A percentile compares a stretch with the other conserved stretches of the same genome.
These are phyloP conservation scores for Elanoides forficatus DNA, from an alignment of 2,113 vertebrate species.

Conservation along the genomic window DNA sequence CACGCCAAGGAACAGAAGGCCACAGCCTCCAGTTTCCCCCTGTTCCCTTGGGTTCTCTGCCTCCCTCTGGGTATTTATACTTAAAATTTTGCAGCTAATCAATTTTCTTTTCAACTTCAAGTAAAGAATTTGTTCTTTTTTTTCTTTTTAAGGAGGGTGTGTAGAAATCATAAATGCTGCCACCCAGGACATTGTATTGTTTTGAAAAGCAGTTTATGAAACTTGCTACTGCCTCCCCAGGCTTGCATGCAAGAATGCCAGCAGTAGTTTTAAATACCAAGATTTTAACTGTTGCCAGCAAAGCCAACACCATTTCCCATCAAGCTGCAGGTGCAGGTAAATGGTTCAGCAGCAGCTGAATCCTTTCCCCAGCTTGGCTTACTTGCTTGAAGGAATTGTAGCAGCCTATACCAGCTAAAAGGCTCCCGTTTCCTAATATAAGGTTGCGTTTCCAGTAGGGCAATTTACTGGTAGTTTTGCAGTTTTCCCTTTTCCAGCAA, in stretches of 20 bases:
- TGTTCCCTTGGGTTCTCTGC: not conserved
- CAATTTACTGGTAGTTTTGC: not conserved
- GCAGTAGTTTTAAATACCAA: not conserved
- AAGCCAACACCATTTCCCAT: not conserved
- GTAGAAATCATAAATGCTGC: not conserved
- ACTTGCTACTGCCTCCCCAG: not conserved
- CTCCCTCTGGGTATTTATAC: not conserved
- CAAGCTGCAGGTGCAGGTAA: not conserved
- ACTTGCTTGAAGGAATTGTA: not conserved
- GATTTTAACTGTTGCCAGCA: not conserved
- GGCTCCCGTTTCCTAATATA: not conserved
- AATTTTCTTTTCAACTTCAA: not conserved
- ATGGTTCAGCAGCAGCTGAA: not conserved
- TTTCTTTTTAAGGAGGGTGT: not conserved
- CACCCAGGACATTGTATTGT: not conserved
- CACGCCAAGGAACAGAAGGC: not conserved
- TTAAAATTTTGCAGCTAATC: not conserved
- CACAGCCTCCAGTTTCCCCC: not conserved
- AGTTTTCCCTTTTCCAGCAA: conserved; percentile 7
- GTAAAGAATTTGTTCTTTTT: not conserved
- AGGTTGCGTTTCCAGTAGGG: not conserved
- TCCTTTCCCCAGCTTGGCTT: not conserved
- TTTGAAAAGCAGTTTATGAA: not conserved
- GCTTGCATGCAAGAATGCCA: not conserved
- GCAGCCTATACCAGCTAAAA: not conserved